These are phyloP conservation scores for Xanthia icteritia DNA, from an alignment of 2,888 invertebrate species.

Conservation along the genomic window DNA sequence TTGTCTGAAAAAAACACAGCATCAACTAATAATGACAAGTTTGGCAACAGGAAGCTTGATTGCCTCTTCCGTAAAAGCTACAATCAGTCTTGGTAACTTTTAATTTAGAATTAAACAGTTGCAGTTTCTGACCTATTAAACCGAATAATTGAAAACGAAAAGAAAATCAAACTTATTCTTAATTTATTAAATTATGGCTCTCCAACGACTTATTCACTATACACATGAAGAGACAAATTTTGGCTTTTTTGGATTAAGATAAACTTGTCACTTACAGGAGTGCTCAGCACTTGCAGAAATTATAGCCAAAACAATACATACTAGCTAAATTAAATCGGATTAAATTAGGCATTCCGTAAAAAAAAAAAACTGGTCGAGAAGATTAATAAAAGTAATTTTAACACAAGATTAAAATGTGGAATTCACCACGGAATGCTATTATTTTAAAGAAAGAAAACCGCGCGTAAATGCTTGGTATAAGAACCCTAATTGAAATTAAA, in stretches of 20 bases:
- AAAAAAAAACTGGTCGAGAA: background rate
- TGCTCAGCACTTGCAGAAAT: background rate
- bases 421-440: background rate
- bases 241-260: background rate
- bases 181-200: background rate
- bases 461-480: background rate
- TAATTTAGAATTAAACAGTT: background rate
- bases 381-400: too few species aligned
- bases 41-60: background rate
- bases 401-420: background rate
- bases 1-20: background rate
- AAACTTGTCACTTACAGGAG: background rate
- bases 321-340: background rate
- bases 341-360: background rate
- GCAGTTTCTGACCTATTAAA: too few species aligned
- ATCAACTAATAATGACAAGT: background rate
- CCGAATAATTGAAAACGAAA: background rate
- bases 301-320: background rate
- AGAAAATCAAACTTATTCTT: background rate
- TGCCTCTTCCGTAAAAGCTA: background rate
- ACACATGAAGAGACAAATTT: background rate
- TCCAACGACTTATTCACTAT: background rate
- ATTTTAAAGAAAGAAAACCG: too few species aligned
- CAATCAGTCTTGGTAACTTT: background rate
- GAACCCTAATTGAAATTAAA: slow-evolving; percentile 2